Evolutionary conservation across 1,140 invertebrate genomes (phyloP).

Genomic region (Pollicipes pollicipes): DNA sequence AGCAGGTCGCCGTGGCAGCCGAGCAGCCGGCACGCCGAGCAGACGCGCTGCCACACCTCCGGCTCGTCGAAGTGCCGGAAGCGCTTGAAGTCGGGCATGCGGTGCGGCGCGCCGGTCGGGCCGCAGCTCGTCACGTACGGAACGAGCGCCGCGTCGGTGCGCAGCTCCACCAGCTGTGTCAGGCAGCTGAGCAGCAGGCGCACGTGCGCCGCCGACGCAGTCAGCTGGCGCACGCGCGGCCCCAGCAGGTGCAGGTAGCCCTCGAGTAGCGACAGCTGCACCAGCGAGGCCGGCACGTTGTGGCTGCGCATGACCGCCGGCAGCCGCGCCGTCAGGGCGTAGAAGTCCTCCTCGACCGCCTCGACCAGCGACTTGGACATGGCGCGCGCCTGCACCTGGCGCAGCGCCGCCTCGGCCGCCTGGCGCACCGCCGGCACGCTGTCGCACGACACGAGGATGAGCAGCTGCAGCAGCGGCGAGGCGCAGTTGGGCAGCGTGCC

Average conservation of each 20-base stretch:
- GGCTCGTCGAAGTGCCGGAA: conserved; percentile 35
- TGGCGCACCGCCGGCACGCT: neutral
- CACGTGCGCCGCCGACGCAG: conserved; percentile 32
- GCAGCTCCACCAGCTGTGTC: conserved; percentile 33
- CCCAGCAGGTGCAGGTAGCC: conserved; percentile 40
- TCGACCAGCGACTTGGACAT: conserved; percentile 26
- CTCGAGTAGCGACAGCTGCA: conserved; percentile 34
- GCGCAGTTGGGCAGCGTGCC: neutral
- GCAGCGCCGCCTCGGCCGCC: neutral
- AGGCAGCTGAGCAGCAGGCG: conserved; percentile 34
- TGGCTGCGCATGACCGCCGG: conserved; percentile 37
- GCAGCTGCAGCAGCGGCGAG: neutral
- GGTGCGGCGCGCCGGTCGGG: neutral
- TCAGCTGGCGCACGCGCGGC: conserved; percentile 31
- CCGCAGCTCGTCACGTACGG: conserved; percentile 23
- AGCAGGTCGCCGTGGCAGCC: conserved; percentile 35
- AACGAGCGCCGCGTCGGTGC: conserved; percentile 31
- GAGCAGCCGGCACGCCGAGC: conserved; percentile 31
- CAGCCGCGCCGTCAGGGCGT: conserved; percentile 32
- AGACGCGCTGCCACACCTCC: conserved; percentile 28
- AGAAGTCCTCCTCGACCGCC: conserved; percentile 38
- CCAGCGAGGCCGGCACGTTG: conserved; percentile 37
- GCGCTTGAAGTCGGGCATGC: conserved; percentile 32
- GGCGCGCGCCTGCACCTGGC: neutral
- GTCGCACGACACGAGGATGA: neutral